Evolutionary conservation across 2,888 invertebrate genomes (phyloP).

Genomic region (Schizotus pectinicornis): DNA sequence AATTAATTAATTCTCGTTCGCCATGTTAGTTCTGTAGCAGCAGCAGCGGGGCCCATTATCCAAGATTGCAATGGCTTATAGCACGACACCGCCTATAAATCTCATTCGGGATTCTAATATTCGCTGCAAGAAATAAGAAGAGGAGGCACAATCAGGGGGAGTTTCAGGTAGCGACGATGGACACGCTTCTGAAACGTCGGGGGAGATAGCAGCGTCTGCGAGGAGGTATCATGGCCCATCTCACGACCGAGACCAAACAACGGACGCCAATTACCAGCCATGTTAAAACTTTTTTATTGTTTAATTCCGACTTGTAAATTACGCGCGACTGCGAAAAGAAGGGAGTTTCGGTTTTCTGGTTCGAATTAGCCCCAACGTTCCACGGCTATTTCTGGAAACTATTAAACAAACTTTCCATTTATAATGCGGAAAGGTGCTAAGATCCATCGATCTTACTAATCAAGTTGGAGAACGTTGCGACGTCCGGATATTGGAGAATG

Average conservation of each 20-base stretch:
- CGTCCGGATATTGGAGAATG: constrained; percentile 2
- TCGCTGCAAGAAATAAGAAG: constrained; percentile 44
- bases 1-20: constrained; percentile 60
- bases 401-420: constrained; percentile 5
- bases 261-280: constrained; percentile 25
- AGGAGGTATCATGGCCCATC: constrained; percentile 28
- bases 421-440: constrained; percentile 1
- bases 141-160: constrained; percentile 15
- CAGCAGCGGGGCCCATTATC: constrained; percentile 56
- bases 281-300: constrained; percentile 22
- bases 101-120: constrained; percentile 57
- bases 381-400: not conserved
- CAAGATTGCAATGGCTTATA: constrained; percentile 59
- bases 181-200: constrained; percentile 27
- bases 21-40: constrained; percentile 52
- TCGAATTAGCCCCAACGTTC: constrained; percentile 3
- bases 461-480: not conserved
- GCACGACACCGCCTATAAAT: constrained; percentile 57
- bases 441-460: constrained; percentile 10
- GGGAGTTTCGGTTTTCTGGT: constrained; percentile 5
- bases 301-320: constrained; percentile 1
- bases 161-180: constrained; percentile 28
- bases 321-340: not conserved
- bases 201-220: constrained; percentile 25
- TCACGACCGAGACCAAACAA: constrained; percentile 22